These are phyloP conservation scores for Drosophila bunnanda DNA, from an alignment of 2,888 invertebrate genomes.

Conservation along the genomic window DNA sequence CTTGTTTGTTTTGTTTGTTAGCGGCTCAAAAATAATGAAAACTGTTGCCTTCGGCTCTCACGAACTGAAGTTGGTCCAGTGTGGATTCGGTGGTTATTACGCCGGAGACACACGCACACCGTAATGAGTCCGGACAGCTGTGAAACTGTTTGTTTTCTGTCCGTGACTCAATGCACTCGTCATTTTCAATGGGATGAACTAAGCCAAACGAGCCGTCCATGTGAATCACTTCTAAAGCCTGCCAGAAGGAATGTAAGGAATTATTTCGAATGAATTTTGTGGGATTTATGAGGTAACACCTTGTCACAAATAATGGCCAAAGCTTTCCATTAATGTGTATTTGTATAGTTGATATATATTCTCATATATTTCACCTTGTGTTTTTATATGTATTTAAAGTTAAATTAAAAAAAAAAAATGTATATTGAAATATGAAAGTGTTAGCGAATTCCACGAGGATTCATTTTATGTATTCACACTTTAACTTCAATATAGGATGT, in stretches of 20 bases:
- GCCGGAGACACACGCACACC: conserved; percentile 26
- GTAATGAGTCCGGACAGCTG: conserved; percentile 40
- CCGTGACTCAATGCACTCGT: conserved; percentile 34
- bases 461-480: neutral
- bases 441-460: neutral
- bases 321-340: neutral
- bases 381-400: neutral
- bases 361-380: too few species aligned
- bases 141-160: conserved; percentile 24
- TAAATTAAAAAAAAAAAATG: neutral
- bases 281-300: neutral
- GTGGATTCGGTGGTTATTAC: conserved; percentile 15
- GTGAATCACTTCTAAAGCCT: conserved; percentile 27
- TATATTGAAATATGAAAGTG: too few species aligned
- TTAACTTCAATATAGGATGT: too few species aligned
- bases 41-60: conserved; percentile 44
- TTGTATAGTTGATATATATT: neutral
- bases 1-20: conserved; percentile 66
- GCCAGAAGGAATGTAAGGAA: neutral
- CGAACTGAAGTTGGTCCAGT: conserved; percentile 39
- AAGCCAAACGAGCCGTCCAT: neutral
- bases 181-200: conserved; percentile 17
- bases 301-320: neutral
- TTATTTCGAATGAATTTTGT: conserved; percentile 7
- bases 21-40: neutral